Percentiles rank a stretch among this genome's conserved stretches.
Evolutionary conservation across 2,113 vertebrate genomes (phyloP).

Genomic region (Catharus fuscescens): DNA sequence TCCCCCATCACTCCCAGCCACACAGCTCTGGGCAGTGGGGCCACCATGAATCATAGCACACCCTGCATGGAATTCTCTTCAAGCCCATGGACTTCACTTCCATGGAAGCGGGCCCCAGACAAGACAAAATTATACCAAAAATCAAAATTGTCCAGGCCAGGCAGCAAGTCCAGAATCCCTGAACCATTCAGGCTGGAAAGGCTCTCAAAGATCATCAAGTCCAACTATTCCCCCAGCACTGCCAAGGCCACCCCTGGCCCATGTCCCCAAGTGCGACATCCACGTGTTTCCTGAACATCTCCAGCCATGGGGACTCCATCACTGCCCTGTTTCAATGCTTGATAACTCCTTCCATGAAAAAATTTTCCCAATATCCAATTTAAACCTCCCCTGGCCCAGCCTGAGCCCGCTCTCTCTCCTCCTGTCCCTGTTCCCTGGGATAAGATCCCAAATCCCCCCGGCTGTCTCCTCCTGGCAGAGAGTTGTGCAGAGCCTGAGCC

Average conservation of each 20-base stretch:
- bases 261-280: neutral
- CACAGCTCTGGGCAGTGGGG: neutral
- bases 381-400: neutral
- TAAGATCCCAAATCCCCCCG: rapidly evolving
- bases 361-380: neutral
- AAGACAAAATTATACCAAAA: neutral
- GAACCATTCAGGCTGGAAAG: neutral
- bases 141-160: neutral
- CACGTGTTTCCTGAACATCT: neutral
- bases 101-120: neutral
- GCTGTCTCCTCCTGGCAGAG: neutral
- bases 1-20: neutral
- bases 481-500: neutral
- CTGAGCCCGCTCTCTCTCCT: rapidly evolving
- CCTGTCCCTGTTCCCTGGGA: neutral
- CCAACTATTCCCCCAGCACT: neutral
- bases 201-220: rapidly evolving
- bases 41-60: neutral
- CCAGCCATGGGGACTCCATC: neutral
- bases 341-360: neutral
- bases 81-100: neutral
- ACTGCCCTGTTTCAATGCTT: neutral
- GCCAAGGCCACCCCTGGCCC: neutral
- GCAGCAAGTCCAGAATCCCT: neutral
- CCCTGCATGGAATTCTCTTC: rapidly evolving